phyloP scores from a whole-genome alignment of 2,113 vertebrate genomes.

The Todiramphus chloris region DNA sequence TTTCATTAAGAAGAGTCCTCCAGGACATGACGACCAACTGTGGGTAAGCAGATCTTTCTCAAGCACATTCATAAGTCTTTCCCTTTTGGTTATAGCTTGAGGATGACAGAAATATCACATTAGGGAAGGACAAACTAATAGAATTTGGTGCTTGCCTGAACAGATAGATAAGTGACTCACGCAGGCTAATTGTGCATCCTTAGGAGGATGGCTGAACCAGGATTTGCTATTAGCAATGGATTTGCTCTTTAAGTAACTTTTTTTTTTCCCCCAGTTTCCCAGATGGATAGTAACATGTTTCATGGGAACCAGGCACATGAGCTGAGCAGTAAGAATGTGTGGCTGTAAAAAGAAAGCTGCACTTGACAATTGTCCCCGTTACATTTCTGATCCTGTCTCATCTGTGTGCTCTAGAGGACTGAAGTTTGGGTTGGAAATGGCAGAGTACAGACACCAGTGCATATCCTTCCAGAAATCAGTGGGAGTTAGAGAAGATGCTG shows the following conservation, averaged over 20 bases:
- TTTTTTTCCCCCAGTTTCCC: background rate
- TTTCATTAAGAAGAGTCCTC: slow-evolving; percentile 99
- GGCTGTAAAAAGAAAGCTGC: background rate
- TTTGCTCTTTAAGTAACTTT: slow-evolving; percentile 12
- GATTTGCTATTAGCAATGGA: background rate
- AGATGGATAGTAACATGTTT: background rate
- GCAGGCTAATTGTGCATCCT: background rate
- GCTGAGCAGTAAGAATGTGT: background rate
- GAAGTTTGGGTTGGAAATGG: background rate
- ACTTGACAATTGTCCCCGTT: background rate
- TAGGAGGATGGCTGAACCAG: background rate
- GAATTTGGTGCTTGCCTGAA: background rate
- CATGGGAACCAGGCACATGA: background rate
- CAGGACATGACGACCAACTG: slow-evolving; percentile 96
- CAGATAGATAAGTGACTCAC: background rate
- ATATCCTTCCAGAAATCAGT: background rate
- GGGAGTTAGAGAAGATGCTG: background rate
- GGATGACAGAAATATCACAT: background rate
- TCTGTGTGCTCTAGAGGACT: background rate
- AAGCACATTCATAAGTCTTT: background rate
- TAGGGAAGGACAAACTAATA: background rate
- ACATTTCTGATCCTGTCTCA: background rate
- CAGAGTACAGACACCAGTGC: background rate
- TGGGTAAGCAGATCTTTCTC: slow-evolving; percentile 83
- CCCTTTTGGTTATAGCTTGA: background rate